Conservation (phyloP, 2,797 vertebrate genomes). For the Trachops cirrhosus region DNA sequence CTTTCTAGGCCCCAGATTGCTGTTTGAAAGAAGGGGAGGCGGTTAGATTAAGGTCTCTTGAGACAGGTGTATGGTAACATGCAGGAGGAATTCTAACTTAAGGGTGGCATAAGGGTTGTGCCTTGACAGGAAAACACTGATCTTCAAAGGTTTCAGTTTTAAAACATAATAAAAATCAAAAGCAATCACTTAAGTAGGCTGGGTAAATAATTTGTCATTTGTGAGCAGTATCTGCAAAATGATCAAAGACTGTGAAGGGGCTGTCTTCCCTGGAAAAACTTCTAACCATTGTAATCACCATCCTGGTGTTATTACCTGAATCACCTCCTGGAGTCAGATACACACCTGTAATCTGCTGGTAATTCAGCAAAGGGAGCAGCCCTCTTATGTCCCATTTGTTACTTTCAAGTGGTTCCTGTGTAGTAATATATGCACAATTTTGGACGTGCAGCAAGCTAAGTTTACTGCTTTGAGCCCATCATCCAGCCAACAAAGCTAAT, state of each 20-base stretch:
- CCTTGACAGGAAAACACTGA: conserved; percentile 67
- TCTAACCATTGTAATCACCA: conserved; percentile 80
- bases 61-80: conserved; percentile 18
- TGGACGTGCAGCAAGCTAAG: conserved; percentile 64
- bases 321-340: conserved; percentile 80
- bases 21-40: conserved; percentile 14
- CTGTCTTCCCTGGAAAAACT: conserved; percentile 78
- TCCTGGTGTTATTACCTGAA: conserved; percentile 78
- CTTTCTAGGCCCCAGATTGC: conserved; percentile 8
- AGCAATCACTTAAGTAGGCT: conserved; percentile 78
- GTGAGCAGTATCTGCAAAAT: conserved; percentile 80
- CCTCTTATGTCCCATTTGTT: conserved; percentile 73
- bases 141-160: conserved; percentile 78
- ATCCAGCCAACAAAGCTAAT: conserved; percentile 71
- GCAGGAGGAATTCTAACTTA: conserved; percentile 63
- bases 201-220: conserved; percentile 81
- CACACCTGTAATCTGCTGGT: conserved; percentile 84
- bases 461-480: conserved; percentile 63
- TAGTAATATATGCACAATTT: conserved; percentile 73
- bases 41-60: conserved; percentile 57
- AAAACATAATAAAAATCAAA: conserved; percentile 77
- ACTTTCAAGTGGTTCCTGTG: conserved; percentile 70
- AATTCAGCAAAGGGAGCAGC: conserved; percentile 80
- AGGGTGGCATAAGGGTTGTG: conserved; percentile 58
- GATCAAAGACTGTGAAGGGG: conserved; percentile 78